These are phyloP conservation scores for Drosophila jambulina DNA, from an alignment of 1,140 invertebrate species.

Conservation along the genomic window DNA sequence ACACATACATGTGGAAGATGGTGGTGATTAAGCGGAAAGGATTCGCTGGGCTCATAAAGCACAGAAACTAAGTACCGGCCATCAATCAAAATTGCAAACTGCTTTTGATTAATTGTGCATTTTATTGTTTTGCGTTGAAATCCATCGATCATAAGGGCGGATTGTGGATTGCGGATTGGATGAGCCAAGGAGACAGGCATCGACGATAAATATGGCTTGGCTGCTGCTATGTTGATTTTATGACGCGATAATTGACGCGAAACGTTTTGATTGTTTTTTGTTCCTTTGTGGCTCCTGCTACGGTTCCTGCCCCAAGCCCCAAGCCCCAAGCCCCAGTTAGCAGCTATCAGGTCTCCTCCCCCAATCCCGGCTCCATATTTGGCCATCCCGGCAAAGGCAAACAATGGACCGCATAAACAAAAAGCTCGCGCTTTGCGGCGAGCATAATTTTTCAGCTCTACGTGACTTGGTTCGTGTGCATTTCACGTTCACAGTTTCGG, in stretches of 20 bases:
- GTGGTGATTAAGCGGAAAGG: slow-evolving; percentile 38
- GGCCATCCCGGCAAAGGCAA: slow-evolving; percentile 39
- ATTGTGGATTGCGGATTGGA: slow-evolving; percentile 11
- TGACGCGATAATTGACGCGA: slow-evolving; percentile 82
- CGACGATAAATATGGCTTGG: slow-evolving; percentile 43
- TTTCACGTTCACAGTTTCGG: slow-evolving; percentile 37
- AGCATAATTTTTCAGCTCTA: slow-evolving; percentile 59
- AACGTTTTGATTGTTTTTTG: slow-evolving; percentile 75
- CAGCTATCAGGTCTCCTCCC: neutral
- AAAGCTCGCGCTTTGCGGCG: slow-evolving; percentile 58
- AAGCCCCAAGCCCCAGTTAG: neutral
- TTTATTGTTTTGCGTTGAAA: slow-evolving; percentile 78
- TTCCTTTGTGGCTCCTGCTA: slow-evolving; percentile 29
- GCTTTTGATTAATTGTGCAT: slow-evolving; percentile 81
- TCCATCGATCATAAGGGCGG: slow-evolving; percentile 66
- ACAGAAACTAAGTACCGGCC: slow-evolving; percentile 61
- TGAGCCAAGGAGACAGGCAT: slow-evolving; percentile 27
- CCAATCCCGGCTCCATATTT: slow-evolving; percentile 1
- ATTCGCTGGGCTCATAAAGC: slow-evolving; percentile 38
- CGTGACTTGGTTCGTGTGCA: slow-evolving; percentile 50
- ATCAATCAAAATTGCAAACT: slow-evolving; percentile 76
- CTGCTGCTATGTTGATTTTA: slow-evolving; percentile 69
- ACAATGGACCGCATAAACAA: slow-evolving; percentile 64
- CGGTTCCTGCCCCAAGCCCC: neutral
- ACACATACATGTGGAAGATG: slow-evolving; percentile 11